Evolutionary conservation across 2,888 invertebrate species (phyloP), one percentile per base, ranked within the genome.

Genomic region (Callyntrura guangdongensis): DNA sequence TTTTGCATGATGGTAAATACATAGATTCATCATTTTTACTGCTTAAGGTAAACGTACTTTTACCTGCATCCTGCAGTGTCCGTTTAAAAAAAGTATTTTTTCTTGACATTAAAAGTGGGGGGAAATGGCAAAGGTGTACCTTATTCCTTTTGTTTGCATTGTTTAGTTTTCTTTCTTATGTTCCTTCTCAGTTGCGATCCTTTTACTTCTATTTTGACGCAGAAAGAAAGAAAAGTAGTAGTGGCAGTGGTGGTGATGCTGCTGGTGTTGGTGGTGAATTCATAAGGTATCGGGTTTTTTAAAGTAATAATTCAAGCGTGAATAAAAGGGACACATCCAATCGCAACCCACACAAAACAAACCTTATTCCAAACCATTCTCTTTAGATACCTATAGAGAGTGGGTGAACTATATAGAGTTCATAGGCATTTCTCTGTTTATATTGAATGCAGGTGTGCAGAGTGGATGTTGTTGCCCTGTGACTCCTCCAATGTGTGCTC

Each of bases 271-370:
- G 64, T 47, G 45, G 47, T 82, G 82, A 61, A 82, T 64, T 61
- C 20, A 47, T 25, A 56, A 56, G 27, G 61, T 82, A 82, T 64
- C 27, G 56, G 25, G 53, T 56, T 82, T 59, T 61, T 82, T 36
- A 36, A 82, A 17, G 67, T 36, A 84, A 69, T 69, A 84, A 74
- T 74, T 86, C 86, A 86, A 47, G 74, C 86, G 86, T 86, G 61
- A 45, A 74, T 86, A 86, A 61, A 86, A 74, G 36, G 74, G 59
- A 47, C 82, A 64, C 64, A 64, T 61, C 47, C 45, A 81, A 17
- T 45, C 45, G 20, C 36, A 36, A 36, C 36, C 82, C 22, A 49
- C 61, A 22, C 14, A 25, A 72, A 36, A 27, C 5, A 77, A 8
- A 6, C 17, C 53, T 6, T n/a, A 56, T 53, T n/a, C 14, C 25